These are phyloP conservation scores for Drosophila albomicans DNA, from an alignment of 1,140 invertebrate genomes.

Conservation along the genomic window DNA sequence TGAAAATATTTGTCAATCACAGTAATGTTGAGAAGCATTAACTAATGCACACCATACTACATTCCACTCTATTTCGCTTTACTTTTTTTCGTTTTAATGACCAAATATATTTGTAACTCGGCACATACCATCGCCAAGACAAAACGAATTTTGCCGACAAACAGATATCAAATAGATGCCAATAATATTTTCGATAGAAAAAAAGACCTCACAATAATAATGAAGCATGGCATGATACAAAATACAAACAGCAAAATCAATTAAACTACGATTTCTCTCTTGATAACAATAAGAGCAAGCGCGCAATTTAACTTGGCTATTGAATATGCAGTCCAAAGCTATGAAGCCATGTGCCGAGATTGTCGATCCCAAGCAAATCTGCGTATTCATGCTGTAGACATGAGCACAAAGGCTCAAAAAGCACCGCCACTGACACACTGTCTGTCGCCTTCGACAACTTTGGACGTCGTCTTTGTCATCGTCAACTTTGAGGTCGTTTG, in stretches of 20 bases:
- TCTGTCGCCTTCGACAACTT: constrained; percentile 38
- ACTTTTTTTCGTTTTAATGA: too few relatives aligned
- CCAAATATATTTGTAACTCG: too few relatives aligned
- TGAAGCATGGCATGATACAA: constrained; percentile 35
- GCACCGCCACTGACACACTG: constrained; percentile 78
- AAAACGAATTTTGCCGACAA: constrained; percentile 54
- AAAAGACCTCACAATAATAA: constrained; percentile 57
- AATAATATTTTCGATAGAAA: constrained; percentile 49
- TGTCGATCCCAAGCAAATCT: constrained; percentile 58
- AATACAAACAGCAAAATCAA: constrained; percentile 66
- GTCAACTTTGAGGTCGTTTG: not conserved
- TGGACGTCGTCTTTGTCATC: not conserved
- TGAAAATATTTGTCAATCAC: too few relatives aligned
- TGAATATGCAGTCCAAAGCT: constrained; percentile 56
- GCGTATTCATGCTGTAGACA: constrained; percentile 77
- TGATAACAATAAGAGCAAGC: constrained; percentile 57
- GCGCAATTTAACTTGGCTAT: constrained; percentile 61
- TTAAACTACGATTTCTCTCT: constrained; percentile 77
- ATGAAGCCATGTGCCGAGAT: constrained; percentile 27
- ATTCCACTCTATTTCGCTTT: too few relatives aligned
- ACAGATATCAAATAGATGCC: constrained; percentile 60
- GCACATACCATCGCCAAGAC: too few relatives aligned
- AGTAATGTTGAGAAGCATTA: too few relatives aligned
- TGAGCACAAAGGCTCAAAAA: constrained; percentile 71
- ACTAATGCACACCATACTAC: too few relatives aligned